Conservation (phyloP, 2,888 invertebrate species). For the Chymomyza caudatula region DNA sequence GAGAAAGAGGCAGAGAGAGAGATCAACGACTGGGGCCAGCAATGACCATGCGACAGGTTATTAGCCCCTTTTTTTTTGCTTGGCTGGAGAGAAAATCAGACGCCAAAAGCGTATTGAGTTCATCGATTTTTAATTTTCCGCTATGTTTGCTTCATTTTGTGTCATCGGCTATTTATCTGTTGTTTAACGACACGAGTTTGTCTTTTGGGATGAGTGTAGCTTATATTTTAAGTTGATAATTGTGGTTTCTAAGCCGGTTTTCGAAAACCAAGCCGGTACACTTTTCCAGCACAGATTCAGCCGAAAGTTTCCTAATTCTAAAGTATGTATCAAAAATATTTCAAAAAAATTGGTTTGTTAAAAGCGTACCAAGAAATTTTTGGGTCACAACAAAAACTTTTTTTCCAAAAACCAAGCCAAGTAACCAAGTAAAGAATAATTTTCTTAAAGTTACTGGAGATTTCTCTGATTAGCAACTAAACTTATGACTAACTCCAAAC, state of each 20-base stretch:
- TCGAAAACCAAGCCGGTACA: not conserved
- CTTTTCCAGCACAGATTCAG: too few relatives aligned
- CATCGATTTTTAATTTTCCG: slow-evolving; percentile 30
- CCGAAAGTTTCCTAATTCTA: too few relatives aligned
- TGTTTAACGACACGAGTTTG: not conserved
- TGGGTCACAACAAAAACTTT: too few relatives aligned
- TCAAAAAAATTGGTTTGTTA: too few relatives aligned
- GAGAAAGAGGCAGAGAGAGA: not conserved
- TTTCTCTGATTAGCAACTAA: too few relatives aligned
- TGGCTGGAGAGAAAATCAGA: slow-evolving; percentile 10
- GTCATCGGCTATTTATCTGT: not conserved
- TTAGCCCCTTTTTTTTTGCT: not conserved
- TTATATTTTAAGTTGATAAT: not conserved
- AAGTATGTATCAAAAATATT: too few relatives aligned
- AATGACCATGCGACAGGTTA: not conserved
- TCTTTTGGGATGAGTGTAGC: not conserved
- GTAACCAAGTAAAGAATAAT: too few relatives aligned
- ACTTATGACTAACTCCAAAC: too few relatives aligned
- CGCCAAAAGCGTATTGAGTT: slow-evolving; percentile 17
- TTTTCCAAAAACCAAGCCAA: too few relatives aligned
- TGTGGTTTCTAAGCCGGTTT: not conserved
- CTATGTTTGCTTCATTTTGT: not conserved
- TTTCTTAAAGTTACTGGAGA: too few relatives aligned
- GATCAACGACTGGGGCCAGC: not conserved
- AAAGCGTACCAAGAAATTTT: too few relatives aligned